These are phyloP conservation scores for Clitarchus hookeri DNA, from an alignment of 2,888 invertebrate species.

Conservation along the genomic window DNA sequence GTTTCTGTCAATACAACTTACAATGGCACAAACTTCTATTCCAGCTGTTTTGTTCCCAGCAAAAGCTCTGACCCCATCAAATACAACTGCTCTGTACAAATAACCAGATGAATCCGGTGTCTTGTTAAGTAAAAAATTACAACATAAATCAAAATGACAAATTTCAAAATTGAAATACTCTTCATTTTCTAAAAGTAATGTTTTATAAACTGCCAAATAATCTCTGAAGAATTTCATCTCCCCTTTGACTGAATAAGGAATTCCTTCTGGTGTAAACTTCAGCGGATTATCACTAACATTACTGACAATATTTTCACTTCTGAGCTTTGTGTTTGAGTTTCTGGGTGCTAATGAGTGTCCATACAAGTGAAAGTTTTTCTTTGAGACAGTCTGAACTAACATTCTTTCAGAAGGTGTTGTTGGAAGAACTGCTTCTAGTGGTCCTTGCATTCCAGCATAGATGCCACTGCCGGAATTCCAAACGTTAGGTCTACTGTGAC, in stretches of 20 bases:
- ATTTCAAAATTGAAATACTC: neutral
- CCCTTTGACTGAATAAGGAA: neutral
- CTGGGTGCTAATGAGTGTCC: too few relatives aligned
- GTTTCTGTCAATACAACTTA: slow-evolving; percentile 6
- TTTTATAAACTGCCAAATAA: slow-evolving; percentile 23
- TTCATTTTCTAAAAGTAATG: neutral
- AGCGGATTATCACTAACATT: neutral
- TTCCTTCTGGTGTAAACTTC: slow-evolving; percentile 12
- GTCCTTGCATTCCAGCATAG: slow-evolving; percentile 63
- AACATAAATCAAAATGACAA: slow-evolving; percentile 23
- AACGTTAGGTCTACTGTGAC: slow-evolving; percentile 64
- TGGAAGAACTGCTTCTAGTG: slow-evolving; percentile 51
- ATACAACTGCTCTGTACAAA: neutral
- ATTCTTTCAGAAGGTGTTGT: neutral
- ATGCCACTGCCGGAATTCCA: slow-evolving; percentile 78
- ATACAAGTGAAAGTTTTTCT: neutral
- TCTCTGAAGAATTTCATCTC: neutral
- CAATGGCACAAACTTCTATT: slow-evolving; percentile 26
- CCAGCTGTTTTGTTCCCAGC: slow-evolving; percentile 27
- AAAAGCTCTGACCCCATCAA: slow-evolving; percentile 25
- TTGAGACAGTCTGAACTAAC: neutral
- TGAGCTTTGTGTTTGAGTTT: neutral
- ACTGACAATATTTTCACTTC: too few relatives aligned
- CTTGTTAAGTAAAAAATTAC: neutral
- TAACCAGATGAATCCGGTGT: neutral